Conservation (phyloP, 2,888 invertebrate genomes). For the Sminthurinus aureus region DNA sequence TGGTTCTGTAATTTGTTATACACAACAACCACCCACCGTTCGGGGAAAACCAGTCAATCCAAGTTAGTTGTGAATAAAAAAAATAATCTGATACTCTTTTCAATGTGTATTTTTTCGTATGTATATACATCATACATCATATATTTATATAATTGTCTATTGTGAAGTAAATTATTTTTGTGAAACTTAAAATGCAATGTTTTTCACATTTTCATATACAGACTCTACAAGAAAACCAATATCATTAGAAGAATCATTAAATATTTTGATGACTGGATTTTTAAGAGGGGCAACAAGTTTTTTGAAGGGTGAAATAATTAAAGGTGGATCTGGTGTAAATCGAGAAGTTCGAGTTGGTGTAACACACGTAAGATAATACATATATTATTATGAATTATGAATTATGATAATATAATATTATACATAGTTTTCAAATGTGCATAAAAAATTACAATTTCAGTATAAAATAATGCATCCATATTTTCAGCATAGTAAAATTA, state of each 20-base stretch:
- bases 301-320: slow-evolving; percentile 94
- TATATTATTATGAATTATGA: too few relatives aligned
- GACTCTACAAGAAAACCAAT: slow-evolving; percentile 69
- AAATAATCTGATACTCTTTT: too few relatives aligned
- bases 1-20: slow-evolving; percentile 85
- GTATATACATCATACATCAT: too few relatives aligned
- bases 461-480: too few relatives aligned
- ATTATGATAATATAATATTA: too few relatives aligned
- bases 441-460: not conserved
- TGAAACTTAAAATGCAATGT: not conserved
- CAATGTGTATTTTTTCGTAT: too few relatives aligned
- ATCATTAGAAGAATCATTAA: slow-evolving; percentile 89
- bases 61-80: too few relatives aligned
- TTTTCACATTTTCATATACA: not conserved
- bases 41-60: slow-evolving; percentile 62
- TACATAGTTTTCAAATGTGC: slow-evolving; percentile 15
- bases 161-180: not conserved
- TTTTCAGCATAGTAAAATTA: too few relatives aligned
- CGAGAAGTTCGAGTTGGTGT: slow-evolving; percentile 97
- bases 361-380: slow-evolving; percentile 79
- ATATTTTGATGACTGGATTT: slow-evolving; percentile 92
- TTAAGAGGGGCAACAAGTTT: slow-evolving; percentile 87
- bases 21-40: slow-evolving; percentile 70
- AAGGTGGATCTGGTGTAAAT: slow-evolving; percentile 91
- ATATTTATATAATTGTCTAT: not conserved